phyloP scores from a whole-genome alignment of 2,113 vertebrate species.

The Guaruba guarouba region DNA sequence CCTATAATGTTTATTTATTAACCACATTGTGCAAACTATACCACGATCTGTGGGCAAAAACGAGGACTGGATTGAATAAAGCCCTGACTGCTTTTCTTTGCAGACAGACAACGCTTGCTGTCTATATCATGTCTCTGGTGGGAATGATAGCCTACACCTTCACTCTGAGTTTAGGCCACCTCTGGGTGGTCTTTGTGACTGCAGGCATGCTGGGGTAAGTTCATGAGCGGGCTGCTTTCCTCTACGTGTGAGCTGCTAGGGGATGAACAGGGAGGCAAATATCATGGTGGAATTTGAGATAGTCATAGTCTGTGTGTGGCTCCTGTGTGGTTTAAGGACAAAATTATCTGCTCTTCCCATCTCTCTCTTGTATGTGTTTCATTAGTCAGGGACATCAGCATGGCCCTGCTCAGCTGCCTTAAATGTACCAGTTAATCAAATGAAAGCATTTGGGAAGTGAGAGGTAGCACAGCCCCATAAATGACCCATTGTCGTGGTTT shows the following conservation, averaged over 20 bases:
- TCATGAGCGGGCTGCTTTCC: neutral
- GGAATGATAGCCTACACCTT: slow-evolving; percentile 88
- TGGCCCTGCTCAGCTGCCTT: neutral
- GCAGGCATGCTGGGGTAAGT: slow-evolving; percentile 89
- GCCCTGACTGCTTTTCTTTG: neutral
- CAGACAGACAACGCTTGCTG: slow-evolving; percentile 86
- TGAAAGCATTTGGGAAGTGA: neutral
- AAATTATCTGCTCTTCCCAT: neutral
- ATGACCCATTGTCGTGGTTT: neutral
- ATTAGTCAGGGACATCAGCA: rapidly evolving
- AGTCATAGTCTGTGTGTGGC: neutral
- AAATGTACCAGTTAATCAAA: neutral
- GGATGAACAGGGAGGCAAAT: neutral
- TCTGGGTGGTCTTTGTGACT: slow-evolving; percentile 94
- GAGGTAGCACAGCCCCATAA: neutral
- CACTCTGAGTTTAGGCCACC: slow-evolving; percentile 82
- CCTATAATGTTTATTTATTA: neutral
- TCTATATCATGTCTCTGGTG: slow-evolving; percentile 85
- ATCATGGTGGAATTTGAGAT: neutral
- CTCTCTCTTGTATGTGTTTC: neutral
- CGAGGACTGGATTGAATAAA: neutral
- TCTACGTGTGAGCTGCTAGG: neutral
- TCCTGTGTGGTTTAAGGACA: neutral
- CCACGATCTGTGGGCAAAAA: neutral
- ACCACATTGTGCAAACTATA: neutral